Evolutionary conservation across 2,113 vertebrate species (phyloP).

Genomic region (Psettodes erumei): DNA sequence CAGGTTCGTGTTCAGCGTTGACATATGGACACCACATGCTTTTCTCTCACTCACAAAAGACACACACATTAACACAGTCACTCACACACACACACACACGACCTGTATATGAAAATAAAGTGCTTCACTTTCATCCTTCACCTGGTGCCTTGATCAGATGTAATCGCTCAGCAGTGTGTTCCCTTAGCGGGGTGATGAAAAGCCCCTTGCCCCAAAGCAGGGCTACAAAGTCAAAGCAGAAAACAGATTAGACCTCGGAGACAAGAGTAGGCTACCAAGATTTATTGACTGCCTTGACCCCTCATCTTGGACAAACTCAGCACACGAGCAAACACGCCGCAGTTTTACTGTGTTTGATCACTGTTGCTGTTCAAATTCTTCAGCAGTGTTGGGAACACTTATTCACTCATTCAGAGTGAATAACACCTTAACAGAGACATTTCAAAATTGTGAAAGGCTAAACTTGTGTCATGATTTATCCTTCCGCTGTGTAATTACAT

Average conservation of each 20-base stretch:
- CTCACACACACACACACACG: background rate
- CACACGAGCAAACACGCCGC: background rate
- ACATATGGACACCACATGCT: slow-evolving; percentile 22
- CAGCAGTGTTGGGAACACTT: background rate
- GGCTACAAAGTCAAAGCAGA: slow-evolving; percentile 31
- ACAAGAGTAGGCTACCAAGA: slow-evolving; percentile 26
- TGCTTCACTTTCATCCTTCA: slow-evolving; percentile 35
- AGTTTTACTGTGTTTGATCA: background rate
- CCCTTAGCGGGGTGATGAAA: slow-evolving; percentile 49
- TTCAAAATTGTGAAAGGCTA: background rate
- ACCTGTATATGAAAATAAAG: slow-evolving; percentile 46
- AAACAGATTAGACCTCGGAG: slow-evolving; percentile 45
- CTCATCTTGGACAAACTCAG: slow-evolving; percentile 13
- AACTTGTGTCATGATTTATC: background rate
- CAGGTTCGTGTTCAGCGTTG: slow-evolving; percentile 85
- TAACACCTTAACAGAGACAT: background rate
- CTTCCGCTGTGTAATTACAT: background rate
- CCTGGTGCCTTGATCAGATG: slow-evolving; percentile 42
- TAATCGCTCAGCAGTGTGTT: slow-evolving; percentile 47
- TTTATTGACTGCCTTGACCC: slow-evolving; percentile 1
- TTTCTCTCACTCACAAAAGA: background rate
- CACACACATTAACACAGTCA: background rate
- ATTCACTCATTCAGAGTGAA: no score
- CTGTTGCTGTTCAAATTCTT: background rate
- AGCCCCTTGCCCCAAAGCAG: slow-evolving; percentile 32